Percentiles rank a stretch among this genome's conserved stretches.
Evolutionary conservation across 2,888 invertebrate genomes (phyloP).

Genomic region (Polymixis lichenea): DNA sequence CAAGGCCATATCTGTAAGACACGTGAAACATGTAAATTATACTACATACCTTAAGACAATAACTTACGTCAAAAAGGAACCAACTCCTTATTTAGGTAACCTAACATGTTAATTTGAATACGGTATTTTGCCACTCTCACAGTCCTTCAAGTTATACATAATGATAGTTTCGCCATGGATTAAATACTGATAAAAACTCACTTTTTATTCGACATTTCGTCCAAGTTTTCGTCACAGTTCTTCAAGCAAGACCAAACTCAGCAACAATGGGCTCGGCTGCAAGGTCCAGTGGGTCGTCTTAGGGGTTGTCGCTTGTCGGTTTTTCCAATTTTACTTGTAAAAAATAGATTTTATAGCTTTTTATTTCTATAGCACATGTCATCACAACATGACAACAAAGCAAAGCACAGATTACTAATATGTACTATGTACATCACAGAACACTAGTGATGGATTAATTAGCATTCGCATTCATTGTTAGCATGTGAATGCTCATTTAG

Average conservation of each 20-base stretch:
- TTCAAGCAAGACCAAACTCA: background rate
- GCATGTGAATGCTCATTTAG: too few relatives aligned
- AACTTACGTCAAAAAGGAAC: too few relatives aligned
- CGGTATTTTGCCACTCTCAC: background rate
- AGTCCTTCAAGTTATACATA: background rate
- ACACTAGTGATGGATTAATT: too few relatives aligned
- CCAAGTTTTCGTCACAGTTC: background rate
- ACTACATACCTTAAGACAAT: background rate
- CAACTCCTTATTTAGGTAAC: too few relatives aligned
- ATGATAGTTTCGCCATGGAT: background rate
- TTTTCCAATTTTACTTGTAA: background rate
- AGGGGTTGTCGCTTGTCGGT: background rate
- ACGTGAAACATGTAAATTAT: background rate
- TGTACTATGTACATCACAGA: too few relatives aligned
- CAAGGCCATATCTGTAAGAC: slow-evolving; percentile 93
- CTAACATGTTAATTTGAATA: background rate
- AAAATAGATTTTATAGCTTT: too few relatives aligned
- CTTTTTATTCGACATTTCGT: slow-evolving; percentile 55
- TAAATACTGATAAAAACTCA: background rate
- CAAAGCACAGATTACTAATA: too few relatives aligned
- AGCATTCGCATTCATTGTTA: too few relatives aligned
- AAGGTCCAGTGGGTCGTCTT: too few relatives aligned
- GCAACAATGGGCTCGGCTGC: background rate
- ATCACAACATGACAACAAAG: too few relatives aligned
- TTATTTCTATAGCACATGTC: too few relatives aligned